These are phyloP conservation scores for Alouatta palliata DNA, from an alignment of 2,113 vertebrate species.

Conservation along the genomic window DNA sequence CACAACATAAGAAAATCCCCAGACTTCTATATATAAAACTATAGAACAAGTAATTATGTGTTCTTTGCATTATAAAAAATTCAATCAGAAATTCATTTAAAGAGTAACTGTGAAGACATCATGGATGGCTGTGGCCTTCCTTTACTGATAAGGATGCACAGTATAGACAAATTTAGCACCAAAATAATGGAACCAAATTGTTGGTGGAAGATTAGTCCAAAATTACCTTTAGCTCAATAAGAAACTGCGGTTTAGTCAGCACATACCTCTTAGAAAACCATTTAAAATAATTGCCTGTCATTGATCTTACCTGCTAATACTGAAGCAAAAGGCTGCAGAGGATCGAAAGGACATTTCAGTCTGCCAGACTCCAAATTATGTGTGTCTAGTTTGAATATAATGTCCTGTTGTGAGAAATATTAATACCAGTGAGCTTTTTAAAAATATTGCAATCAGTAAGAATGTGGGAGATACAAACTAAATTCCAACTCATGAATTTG, in stretches of 20 bases:
- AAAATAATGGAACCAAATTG: background rate
- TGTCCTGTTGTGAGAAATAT: constrained; percentile 84
- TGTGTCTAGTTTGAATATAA: constrained; percentile 88
- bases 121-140: background rate
- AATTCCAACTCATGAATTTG: constrained; percentile 27
- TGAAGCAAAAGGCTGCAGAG: constrained; percentile 94
- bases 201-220: background rate
- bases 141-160: background rate
- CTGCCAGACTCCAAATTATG: constrained; percentile 93
- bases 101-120: background rate
- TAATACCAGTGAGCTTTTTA: background rate
- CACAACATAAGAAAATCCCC: background rate
- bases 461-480: background rate
- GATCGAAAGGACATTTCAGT: constrained; percentile 97
- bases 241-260: background rate
- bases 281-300: background rate
- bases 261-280: constrained; percentile 1
- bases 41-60: background rate
- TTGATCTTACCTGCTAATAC: constrained; percentile 93
- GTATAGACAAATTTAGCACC: background rate
- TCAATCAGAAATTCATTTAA: background rate
- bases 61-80: background rate
- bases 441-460: background rate
- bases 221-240: background rate
- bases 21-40: background rate